Conservation (phyloP, 2,888 invertebrate species). For the Spicauda simplicius region DNA sequence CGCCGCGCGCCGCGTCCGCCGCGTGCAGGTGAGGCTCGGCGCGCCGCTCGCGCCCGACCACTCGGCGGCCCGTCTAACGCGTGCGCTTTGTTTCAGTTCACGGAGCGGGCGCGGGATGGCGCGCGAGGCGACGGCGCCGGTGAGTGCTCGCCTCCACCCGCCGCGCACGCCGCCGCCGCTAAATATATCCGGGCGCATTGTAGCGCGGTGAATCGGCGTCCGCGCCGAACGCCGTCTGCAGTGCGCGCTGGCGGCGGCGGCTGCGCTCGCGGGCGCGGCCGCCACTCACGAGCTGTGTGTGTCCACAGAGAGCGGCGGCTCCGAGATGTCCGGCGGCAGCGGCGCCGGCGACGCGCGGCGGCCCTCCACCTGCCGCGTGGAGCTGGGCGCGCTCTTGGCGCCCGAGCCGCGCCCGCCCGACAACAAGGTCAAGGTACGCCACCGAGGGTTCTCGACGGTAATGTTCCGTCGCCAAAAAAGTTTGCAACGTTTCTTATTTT, state of each 20-base stretch:
- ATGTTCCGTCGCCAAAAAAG: background rate
- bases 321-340: conserved; percentile 76
- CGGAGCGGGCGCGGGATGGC: conserved; percentile 77
- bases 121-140: conserved; percentile 73
- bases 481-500: background rate
- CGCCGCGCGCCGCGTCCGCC: conserved; percentile 91
- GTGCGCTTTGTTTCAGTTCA: conserved; percentile 72
- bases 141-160: conserved; percentile 56
- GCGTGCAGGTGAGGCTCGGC: conserved; percentile 89
- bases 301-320: conserved; percentile 72
- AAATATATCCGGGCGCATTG: conserved; percentile 63
- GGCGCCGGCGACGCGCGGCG: conserved; percentile 54
- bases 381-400: conserved; percentile 87
- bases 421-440: conserved; percentile 91
- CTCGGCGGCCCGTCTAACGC: conserved; percentile 43
- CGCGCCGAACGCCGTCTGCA: conserved; percentile 39
- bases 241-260: conserved; percentile 39
- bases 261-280: conserved; percentile 51
- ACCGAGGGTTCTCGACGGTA: background rate
- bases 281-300: conserved; percentile 51
- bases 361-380: conserved; percentile 82
- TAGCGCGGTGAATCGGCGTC: conserved; percentile 50
- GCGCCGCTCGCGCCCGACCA: conserved; percentile 33
- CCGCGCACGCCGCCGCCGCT: conserved; percentile 52
- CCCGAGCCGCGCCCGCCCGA: conserved; percentile 88